phyloP scores from a whole-genome alignment of 2,113 vertebrate genomes.

The Tetraodon nigroviridis region DNA sequence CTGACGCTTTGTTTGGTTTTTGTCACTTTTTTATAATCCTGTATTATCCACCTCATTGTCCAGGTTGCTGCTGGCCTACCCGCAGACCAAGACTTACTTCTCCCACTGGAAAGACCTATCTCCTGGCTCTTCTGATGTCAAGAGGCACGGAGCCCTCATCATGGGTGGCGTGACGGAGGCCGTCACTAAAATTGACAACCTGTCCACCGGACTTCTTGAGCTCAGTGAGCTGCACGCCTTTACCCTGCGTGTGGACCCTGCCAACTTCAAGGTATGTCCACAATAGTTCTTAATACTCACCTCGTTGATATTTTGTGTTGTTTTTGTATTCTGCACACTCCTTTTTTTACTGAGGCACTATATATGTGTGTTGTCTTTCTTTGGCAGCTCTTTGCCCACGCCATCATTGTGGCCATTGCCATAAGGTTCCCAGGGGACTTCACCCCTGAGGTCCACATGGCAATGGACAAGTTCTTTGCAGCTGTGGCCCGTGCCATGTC shows the following conservation, averaged over 20 bases:
- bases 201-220: constrained; percentile 61
- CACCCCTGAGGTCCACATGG: constrained; percentile 68
- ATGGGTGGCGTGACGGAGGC: constrained; percentile 64
- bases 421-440: constrained; percentile 60
- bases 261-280: constrained; percentile 78
- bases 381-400: constrained; percentile 64
- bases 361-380: background rate
- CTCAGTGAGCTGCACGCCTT: constrained; percentile 86
- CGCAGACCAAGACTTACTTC: constrained; percentile 87
- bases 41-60: background rate
- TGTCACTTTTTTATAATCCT: background rate
- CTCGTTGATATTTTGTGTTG: background rate
- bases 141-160: constrained; percentile 74
- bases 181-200: constrained; percentile 71
- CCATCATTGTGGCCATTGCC: constrained; percentile 66
- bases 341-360: background rate
- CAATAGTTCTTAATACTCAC: background rate
- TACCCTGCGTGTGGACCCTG: constrained; percentile 82
- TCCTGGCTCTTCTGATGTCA: constrained; percentile 60
- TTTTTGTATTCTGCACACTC: background rate
- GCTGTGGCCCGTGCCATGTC: constrained; percentile 58
- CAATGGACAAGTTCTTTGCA: constrained; percentile 72
- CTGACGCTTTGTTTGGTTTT: too few species aligned
- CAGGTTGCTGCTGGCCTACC: constrained; percentile 74
- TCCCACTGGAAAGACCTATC: constrained; percentile 77